Percentiles rank a stretch among this genome's conserved stretches.
Conservation (phyloP, 2,888 invertebrate genomes). For the Oasisia sp. region DNA sequence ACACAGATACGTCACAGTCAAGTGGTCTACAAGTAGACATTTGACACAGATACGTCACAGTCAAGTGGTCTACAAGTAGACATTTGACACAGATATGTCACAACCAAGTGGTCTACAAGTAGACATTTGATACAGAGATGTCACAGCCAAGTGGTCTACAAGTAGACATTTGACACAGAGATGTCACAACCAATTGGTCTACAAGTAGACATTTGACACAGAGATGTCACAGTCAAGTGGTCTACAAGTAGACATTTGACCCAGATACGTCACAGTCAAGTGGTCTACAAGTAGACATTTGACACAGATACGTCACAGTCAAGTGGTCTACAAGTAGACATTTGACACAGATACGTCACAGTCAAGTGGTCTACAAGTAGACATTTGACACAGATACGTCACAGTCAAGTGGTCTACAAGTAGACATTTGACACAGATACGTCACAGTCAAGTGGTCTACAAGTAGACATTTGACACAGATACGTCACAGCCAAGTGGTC, state of each 20-base stretch:
- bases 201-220: slow-evolving; percentile 22
- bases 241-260: slow-evolving; percentile 49
- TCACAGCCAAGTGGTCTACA: slow-evolving; percentile 47
- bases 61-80: slow-evolving; percentile 47
- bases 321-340: slow-evolving; percentile 59
- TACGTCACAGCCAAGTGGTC: slow-evolving; percentile 41
- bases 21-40: slow-evolving; percentile 47
- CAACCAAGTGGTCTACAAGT: slow-evolving; percentile 73
- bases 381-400: slow-evolving; percentile 70
- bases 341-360: slow-evolving; percentile 72
- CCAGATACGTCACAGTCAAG: neutral
- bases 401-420: slow-evolving; percentile 71
- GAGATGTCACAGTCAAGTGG: neutral
- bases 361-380: slow-evolving; percentile 69
- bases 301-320: slow-evolving; percentile 76
- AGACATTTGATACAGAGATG: neutral
- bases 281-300: slow-evolving; percentile 8
- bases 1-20: neutral
- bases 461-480: neutral
- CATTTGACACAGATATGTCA: slow-evolving; percentile 72
- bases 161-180: neutral
- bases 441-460: slow-evolving; percentile 76
- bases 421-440: slow-evolving; percentile 64
- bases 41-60: neutral
- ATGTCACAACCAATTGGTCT: slow-evolving; percentile 47